A percentile compares a stretch with the other conserved stretches of the same genome.
Conservation (phyloP, 1,140 invertebrate species). For the Samia ricini region DNA sequence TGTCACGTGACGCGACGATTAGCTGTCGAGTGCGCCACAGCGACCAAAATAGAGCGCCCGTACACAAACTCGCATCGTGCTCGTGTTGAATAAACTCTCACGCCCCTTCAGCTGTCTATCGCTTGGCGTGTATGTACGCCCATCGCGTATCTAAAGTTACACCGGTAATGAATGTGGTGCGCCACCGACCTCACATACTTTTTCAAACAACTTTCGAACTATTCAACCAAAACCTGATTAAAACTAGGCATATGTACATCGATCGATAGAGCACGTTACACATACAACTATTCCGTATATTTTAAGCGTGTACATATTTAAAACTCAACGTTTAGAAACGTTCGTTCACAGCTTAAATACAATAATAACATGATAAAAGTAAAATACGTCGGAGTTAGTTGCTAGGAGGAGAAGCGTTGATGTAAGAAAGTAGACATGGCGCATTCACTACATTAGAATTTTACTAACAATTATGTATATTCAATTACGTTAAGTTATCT, state of each 20-base stretch:
- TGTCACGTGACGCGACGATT: conserved; percentile 74
- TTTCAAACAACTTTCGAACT: conserved; percentile 5
- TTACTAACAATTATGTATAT: not conserved
- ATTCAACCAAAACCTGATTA: conserved; percentile 12
- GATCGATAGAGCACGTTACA: not conserved
- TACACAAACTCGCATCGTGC: conserved; percentile 66
- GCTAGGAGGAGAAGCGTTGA: no score
- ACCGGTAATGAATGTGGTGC: conserved; percentile 10
- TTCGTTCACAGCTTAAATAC: not conserved
- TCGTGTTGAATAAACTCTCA: conserved; percentile 62
- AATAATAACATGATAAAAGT: not conserved
- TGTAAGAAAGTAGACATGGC: no score
- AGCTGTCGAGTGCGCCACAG: conserved; percentile 71
- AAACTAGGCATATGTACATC: conserved; percentile 2
- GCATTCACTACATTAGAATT: no score
- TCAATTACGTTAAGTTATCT: no score
- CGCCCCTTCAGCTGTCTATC: conserved; percentile 49
- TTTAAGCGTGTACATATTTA: conserved; percentile 4
- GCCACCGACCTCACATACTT: not conserved
- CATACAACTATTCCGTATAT: conserved; percentile 1
- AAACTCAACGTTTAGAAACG: not conserved
- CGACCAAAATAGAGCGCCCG: conserved; percentile 73
- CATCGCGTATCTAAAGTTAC: conserved; percentile 10
- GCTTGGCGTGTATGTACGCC: conserved; percentile 34
- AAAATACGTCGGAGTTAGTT: not conserved